Evolutionary conservation across 53 echinoderm and acorn worm species (phyloP), one percentile per base, ranked within the genome.

Genomic region (Echinarachnius parma): DNA sequence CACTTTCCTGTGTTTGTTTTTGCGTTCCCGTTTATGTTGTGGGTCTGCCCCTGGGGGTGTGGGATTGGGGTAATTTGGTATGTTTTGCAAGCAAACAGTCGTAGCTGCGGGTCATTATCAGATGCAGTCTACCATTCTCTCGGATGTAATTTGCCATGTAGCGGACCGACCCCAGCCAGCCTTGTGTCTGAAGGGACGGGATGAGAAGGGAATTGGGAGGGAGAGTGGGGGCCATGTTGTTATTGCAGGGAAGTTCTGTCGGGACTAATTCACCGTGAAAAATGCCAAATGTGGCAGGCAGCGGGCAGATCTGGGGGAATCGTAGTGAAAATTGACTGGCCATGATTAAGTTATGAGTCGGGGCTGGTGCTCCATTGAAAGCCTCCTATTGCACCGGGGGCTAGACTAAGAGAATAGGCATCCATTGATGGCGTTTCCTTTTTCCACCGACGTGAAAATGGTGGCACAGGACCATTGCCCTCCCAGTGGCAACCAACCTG

Each of bases 101-200:
- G 57, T 55, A 7, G 56, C 74, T 72, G 19, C 35, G 57, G 74
- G 56, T 72, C 56, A 57, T 72, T 45, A 72, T 72, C 39, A 44
- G 74, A 56, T 34, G 56, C 74, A 72, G 74, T 72, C 74, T 72
- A 57, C 56, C 74, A 42, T 57, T 21, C 57, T 56, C 74, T 72
- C 74, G 57, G 57, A 72, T 72, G 74, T 72, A 72, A 72, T 72
- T 72, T 72, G 74, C 74, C 74, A 72, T 72, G 74, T 72, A 39
- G 74, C 74, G 57, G n/a, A n/a, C n/a, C n/a, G n/a, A n/a, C n/a
- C n/a, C n/a, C n/a, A 72, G 36, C 74, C 74, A 56, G 74, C 55
- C 56, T 39, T 55, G 56, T 72, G 74, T 72, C 74, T 46, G 57
- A 72, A 72, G 56, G 57, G 3, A n/a, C n/a, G n/a, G n/a, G n/a